Evolutionary conservation across 2,113 vertebrate species (phyloP).

Genomic region (Tricholaema leucomelas): DNA sequence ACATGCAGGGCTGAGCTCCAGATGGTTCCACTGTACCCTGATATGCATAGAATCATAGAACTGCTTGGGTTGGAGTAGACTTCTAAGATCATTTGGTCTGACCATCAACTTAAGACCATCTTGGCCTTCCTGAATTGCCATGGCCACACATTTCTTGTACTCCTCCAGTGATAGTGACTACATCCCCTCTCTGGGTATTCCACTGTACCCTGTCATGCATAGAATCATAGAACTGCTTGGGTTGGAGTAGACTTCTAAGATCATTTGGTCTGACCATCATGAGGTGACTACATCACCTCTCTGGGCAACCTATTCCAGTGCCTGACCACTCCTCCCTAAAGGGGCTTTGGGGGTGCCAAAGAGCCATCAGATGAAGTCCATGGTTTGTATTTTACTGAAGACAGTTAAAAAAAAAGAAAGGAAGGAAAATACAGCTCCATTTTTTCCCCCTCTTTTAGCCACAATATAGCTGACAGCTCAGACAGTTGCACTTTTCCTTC

Average conservation of each 20-base stretch:
- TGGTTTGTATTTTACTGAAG: background rate
- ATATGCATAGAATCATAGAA: no score
- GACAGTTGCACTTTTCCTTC: conserved; percentile 7
- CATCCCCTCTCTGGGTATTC: background rate
- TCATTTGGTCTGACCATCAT: no score
- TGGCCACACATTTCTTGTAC: no score
- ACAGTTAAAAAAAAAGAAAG: background rate
- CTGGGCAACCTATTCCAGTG: no score
- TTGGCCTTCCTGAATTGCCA: no score
- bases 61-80: no score
- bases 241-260: no score
- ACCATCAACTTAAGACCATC: no score
- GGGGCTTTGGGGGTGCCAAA: background rate
- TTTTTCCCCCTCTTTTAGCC: background rate
- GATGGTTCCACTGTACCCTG: background rate
- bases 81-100: no score
- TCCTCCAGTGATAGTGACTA: no score
- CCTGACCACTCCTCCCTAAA: background rate
- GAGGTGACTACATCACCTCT: no score
- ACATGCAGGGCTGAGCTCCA: background rate
- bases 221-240: no score
- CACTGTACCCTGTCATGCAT: background rate
- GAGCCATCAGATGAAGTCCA: background rate
- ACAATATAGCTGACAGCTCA: background rate
- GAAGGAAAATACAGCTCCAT: background rate